These are phyloP conservation scores for Nothura maculosa DNA, from an alignment of 2,797 vertebrate species.

Conservation along the genomic window DNA sequence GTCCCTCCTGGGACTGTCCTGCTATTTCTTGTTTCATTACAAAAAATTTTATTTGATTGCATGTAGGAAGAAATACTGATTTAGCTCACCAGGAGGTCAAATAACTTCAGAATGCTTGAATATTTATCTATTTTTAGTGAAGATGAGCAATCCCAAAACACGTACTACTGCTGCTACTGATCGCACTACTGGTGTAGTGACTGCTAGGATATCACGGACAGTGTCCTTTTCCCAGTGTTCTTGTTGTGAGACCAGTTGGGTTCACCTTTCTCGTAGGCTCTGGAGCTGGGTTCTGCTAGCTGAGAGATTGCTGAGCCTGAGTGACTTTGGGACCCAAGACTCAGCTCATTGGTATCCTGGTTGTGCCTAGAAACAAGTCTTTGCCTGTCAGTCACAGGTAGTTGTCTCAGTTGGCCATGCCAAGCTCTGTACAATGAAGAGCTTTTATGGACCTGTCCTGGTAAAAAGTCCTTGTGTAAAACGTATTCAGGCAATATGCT, in stretches of 20 bases:
- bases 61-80: background rate
- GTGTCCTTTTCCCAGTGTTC: too few relatives aligned
- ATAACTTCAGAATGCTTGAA: background rate
- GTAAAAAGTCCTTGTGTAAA: fast-evolving
- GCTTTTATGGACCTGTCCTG: background rate
- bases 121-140: background rate
- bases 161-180: background rate
- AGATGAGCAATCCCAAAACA: background rate
- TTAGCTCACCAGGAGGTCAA: background rate
- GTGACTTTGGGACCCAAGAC: fast-evolving
- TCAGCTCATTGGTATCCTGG: fast-evolving
- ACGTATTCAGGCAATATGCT: fast-evolving
- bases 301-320: background rate
- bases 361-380: fast-evolving
- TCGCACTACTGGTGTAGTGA: fast-evolving
- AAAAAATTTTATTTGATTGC: background rate
- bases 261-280: background rate
- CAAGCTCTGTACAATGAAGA: fast-evolving
- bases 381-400: background rate
- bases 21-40: background rate
- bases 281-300: background rate
- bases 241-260: too few relatives aligned
- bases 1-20: background rate
- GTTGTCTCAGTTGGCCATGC: fast-evolving
- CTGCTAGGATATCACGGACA: background rate